phyloP scores from a whole-genome alignment of 1,140 invertebrate species.

The Panagrolaimus sp. region DNA sequence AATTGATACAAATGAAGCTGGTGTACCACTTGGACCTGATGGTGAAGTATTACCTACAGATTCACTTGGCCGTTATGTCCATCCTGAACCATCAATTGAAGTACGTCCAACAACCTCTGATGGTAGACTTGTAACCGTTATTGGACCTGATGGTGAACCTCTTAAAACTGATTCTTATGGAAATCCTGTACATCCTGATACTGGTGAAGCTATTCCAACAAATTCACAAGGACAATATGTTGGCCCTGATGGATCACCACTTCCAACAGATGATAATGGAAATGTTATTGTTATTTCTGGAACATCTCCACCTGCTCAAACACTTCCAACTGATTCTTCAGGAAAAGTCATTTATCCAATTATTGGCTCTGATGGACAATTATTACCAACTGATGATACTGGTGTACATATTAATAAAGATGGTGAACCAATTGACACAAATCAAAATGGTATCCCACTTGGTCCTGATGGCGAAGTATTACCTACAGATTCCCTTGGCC shows the following conservation, averaged over 20 bases:
- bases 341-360: background rate
- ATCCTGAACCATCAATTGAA: background rate
- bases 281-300: slow-evolving; percentile 31
- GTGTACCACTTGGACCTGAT: background rate
- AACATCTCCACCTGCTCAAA: no score
- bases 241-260: slow-evolving; percentile 33
- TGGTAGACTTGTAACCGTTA: background rate
- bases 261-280: slow-evolving; percentile 43
- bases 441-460: slow-evolving; percentile 21
- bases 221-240: slow-evolving; percentile 31
- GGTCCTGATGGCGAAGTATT: slow-evolving; percentile 22
- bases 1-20: background rate
- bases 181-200: background rate
- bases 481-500: background rate
- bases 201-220: slow-evolving; percentile 38
- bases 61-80: slow-evolving; percentile 5
- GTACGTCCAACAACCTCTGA: background rate
- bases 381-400: background rate
- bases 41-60: slow-evolving; percentile 32
- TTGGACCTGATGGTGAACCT: background rate
- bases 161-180: slow-evolving; percentile 7
- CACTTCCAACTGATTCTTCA: background rate
- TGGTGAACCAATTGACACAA: background rate
- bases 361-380: background rate
- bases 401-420: background rate